A percentile compares a stretch with the other conserved stretches of the same genome.
Evolutionary conservation across 2,888 invertebrate species (phyloP).

Genomic region (Kryphioiulus occultus): DNA sequence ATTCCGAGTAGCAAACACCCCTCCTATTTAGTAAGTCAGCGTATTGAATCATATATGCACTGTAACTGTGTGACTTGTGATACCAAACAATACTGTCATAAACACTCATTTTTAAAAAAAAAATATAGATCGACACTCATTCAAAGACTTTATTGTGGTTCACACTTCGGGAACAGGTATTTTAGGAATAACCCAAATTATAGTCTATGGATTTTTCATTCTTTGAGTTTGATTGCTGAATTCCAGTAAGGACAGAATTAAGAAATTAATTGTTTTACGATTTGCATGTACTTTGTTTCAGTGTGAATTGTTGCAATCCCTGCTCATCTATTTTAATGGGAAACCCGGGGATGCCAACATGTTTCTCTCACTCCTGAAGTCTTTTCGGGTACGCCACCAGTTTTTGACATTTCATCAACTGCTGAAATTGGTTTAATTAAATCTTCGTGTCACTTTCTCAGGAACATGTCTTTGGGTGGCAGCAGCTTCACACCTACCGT

Average conservation of each 20-base stretch:
- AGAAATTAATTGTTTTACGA: too few relatives aligned
- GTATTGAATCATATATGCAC: not conserved
- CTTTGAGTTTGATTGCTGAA: too few relatives aligned
- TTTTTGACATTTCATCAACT: not conserved
- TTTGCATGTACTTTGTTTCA: constrained; percentile 54
- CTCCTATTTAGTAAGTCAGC: constrained; percentile 32
- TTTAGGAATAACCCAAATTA: not conserved
- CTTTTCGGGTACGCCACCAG: constrained; percentile 59
- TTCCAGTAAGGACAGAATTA: too few relatives aligned
- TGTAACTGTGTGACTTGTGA: too few relatives aligned
- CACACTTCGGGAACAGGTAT: constrained; percentile 48
- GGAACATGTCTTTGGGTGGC: constrained; percentile 61
- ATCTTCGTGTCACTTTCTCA: constrained; percentile 51
- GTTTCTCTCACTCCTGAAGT: constrained; percentile 58
- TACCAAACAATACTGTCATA: too few relatives aligned
- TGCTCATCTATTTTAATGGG: constrained; percentile 61
- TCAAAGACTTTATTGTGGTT: constrained; percentile 42
- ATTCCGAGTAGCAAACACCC: constrained; percentile 43
- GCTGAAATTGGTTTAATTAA: not conserved
- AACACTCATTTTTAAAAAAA: too few relatives aligned
- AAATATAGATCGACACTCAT: constrained; percentile 44
- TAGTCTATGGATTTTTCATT: too few relatives aligned
- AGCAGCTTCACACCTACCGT: constrained; percentile 60
- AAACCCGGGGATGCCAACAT: constrained; percentile 58
- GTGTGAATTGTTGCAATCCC: constrained; percentile 62